These are phyloP conservation scores for Chlorospingus semifuscus DNA, from an alignment of 2,797 vertebrate species.

Conservation along the genomic window DNA sequence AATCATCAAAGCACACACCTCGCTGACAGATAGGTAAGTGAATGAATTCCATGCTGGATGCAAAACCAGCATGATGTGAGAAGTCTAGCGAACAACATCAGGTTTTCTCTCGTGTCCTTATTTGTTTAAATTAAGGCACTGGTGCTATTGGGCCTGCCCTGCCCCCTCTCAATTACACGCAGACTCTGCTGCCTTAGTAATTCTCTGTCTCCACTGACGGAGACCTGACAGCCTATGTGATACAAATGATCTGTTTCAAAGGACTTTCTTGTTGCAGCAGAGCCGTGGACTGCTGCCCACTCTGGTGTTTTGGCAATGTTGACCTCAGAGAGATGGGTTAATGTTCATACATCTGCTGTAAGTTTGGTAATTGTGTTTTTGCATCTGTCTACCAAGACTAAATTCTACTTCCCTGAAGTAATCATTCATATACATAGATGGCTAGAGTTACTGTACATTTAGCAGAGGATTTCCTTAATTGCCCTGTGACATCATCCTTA, in stretches of 20 bases:
- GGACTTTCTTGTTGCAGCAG: neutral
- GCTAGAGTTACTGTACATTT: neutral
- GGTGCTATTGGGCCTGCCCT: neutral
- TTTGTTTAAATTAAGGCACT: neutral
- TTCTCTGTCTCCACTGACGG: neutral
- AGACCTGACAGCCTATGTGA: neutral
- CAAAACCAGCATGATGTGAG: neutral
- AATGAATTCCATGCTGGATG: neutral
- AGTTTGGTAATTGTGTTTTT: neutral
- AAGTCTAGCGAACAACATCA: neutral
- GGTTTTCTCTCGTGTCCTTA: neutral
- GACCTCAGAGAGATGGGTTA: neutral
- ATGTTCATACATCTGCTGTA: neutral
- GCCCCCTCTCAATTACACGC: fast-evolving
- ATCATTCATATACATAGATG: neutral
- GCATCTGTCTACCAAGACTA: neutral
- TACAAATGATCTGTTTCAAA: neutral
- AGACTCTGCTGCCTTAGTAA: neutral
- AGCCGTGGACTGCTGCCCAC: neutral
- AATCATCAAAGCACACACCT: neutral
- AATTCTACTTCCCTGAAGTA: neutral
- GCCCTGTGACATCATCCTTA: neutral
- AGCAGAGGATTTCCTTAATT: neutral
- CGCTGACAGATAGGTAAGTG: neutral
- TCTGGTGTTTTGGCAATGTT: neutral